Conservation (phyloP, 2,113 vertebrate genomes). For the Nothoprocta pentlandii region DNA sequence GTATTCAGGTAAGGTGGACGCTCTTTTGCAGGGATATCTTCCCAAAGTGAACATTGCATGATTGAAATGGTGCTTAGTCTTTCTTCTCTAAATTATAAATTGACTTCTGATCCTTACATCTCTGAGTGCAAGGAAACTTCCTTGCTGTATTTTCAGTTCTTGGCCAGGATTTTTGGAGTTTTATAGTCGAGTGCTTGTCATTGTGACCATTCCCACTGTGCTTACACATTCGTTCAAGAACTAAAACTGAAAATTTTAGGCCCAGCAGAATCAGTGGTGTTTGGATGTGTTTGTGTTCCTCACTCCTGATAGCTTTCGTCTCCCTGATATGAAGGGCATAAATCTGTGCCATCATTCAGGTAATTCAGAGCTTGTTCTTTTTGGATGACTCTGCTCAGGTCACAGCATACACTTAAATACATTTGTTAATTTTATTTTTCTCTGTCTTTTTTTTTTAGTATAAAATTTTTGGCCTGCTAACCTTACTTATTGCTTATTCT, state of each 20-base stretch:
- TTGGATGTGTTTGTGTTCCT: background rate
- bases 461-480: background rate
- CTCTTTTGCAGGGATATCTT: background rate
- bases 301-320: background rate
- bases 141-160: background rate
- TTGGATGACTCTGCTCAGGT: background rate
- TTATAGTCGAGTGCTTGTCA: background rate
- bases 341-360: background rate
- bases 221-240: background rate
- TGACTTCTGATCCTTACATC: background rate
- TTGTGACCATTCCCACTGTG: background rate
- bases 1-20: background rate
- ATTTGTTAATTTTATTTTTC: background rate
- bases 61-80: accelerated
- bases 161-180: background rate
- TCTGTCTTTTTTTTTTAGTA: background rate
- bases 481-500: background rate
- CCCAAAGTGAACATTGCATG: background rate
- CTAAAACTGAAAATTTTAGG: background rate
- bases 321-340: accelerated
- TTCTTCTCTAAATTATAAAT: background rate
- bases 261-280: background rate
- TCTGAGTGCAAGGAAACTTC: background rate
- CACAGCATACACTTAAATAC: background rate
- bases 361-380: background rate